Evolutionary conservation across 2,888 invertebrate species (phyloP), one percentile per base, ranked within the genome.

Genomic region (Lobophora halterata): DNA sequence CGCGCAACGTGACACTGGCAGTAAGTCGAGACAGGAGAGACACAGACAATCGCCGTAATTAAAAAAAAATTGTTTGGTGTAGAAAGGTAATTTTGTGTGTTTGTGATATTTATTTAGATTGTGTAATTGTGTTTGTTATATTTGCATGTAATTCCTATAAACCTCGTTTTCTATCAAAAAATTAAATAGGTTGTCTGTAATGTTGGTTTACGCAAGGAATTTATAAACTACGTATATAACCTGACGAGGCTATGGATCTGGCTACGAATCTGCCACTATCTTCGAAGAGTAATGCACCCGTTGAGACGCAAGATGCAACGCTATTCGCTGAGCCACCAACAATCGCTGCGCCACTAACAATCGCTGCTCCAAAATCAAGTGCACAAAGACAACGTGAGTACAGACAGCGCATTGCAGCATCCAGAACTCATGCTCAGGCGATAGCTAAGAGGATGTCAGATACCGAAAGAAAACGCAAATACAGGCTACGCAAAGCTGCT

Each of bases 401-500:
- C 18, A 28, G 10, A 17, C 17, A 9, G 16, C 10, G 27, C 7
- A 18, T 16, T 38, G 42, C 49, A 52, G 52, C 47, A 43, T 52
- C 49, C 27, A 53, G 41, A 52, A 50, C 52, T 50, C 29, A 46
- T 40, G 48, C 40, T 21, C 47, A 51, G 43, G 38, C 36, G 32
- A 17, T 25, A 31, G 49, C 45, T 51, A 46, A 38, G 29, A 55
- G 43, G 24, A 35, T 49, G 42, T 28, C 42, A 23, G 21, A 36
- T 31, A 40, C 14, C 35, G 48, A 37, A 48, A 52, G 49, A 53
- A 20, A 44, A 20, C 46, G 47, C 21, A 52, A 51, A 37, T 25
- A 42, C 45, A 52, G 52, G 46, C 27, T 46, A 49, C 49, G 48
- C 49, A 25, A 38, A 54, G 49, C 49, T 47, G 49, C 52, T 50